phyloP scores from a whole-genome alignment of 1,140 invertebrate genomes.

The Andrena cerasifolii region DNA sequence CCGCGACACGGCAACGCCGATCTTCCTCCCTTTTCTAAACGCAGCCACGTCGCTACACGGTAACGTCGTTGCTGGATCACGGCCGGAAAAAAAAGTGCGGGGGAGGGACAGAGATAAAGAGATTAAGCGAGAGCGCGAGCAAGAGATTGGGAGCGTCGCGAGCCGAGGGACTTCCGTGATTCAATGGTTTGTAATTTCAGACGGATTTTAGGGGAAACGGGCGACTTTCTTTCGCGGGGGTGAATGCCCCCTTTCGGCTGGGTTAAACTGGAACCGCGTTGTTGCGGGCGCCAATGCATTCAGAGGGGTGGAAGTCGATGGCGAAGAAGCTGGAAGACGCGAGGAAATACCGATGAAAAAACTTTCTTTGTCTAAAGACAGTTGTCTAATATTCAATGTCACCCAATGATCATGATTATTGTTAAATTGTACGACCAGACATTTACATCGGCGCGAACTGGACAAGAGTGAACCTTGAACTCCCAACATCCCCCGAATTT shows the following conservation, averaged over 20 bases:
- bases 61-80: slow-evolving; percentile 28
- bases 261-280: background rate
- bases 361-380: background rate
- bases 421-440: too few species aligned
- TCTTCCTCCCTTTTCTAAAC: slow-evolving; percentile 48
- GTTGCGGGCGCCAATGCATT: slow-evolving; percentile 4
- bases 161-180: background rate
- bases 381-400: background rate
- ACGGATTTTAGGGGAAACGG: slow-evolving; percentile 27
- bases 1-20: slow-evolving; percentile 34
- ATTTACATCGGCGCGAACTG: too few species aligned
- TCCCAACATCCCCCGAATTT: background rate
- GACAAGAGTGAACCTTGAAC: too few species aligned
- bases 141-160: background rate
- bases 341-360: background rate
- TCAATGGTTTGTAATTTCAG: slow-evolving; percentile 28
- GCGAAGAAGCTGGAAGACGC: background rate
- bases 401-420: background rate
- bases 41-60: slow-evolving; percentile 21
- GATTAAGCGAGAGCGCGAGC: background rate
- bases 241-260: background rate
- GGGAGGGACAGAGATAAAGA: background rate
- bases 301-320: background rate
- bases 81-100: background rate
- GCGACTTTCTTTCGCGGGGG: background rate